Base-by-base conservation (phyloP, 2,113 vertebrate genomes). In the Myxocyprinus asiaticus region DNA sequence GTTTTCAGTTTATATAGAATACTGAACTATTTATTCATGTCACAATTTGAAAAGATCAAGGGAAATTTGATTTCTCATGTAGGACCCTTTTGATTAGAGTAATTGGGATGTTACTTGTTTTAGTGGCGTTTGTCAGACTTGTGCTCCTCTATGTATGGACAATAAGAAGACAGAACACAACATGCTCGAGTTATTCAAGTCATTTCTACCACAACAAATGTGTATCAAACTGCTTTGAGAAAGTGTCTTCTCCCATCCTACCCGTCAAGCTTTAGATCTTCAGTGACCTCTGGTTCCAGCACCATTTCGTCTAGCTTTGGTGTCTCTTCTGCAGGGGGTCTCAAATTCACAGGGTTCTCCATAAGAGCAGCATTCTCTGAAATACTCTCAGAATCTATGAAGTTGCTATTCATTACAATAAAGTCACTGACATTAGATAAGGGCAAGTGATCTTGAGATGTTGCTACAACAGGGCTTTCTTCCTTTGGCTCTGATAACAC, bases 91-190 rank as follows among this genome's bases (percentile, higher is more conserved):
- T n/a, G n/a, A 61, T 69, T 7, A 67, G 15, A 73, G 9, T 9
- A 50, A 64, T 58, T n/a, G n/a, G n/a, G n/a, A n/a, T 22, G 43
- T 81, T 78, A 81, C 79, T 72, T 63, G 66, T 78, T 64, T 62
- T 74, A 58, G 48, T 22, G 44, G 58, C 10, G 10, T 3, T 10
- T 50, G 0, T 65, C 75, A 44, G 9, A 33, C 47, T 64, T 14
- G 9, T 50, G n/a, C 47, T 63, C 17, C 10, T 53, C 67, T 72
- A 79, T 84, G 70, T 45, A 58, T 12, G 22, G 22, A 33, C 22
- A 33, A 33, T 33, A 33, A 59, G 48, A 33, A 59, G 48, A 43
- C 6, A 43, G 2, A 67, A 6, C 0, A 63, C 7, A 80, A 8
- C 73, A 64, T 9, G 62, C 1, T 64, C 0, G 10, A 48, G 22